These are phyloP conservation scores for Adelognathus sp. DNA, from an alignment of 2,888 invertebrate genomes.

Conservation along the genomic window DNA sequence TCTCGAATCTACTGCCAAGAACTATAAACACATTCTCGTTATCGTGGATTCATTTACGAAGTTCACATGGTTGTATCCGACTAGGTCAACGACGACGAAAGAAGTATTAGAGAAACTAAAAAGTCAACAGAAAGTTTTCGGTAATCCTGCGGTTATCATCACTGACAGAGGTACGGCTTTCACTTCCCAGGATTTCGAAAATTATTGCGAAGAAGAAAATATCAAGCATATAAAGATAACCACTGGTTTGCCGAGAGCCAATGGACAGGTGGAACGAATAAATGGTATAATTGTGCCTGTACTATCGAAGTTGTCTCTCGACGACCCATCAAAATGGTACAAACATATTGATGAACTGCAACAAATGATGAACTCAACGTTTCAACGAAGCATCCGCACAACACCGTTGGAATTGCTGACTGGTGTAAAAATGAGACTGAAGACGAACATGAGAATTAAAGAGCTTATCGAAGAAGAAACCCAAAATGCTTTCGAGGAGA, in stretches of 20 bases:
- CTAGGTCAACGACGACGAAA: constrained; percentile 65
- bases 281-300: constrained; percentile 35
- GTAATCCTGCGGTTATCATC: constrained; percentile 71
- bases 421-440: constrained; percentile 14
- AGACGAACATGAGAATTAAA: constrained; percentile 46
- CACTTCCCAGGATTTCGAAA: constrained; percentile 71
- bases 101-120: constrained; percentile 72
- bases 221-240: constrained; percentile 63
- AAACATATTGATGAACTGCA: constrained; percentile 15
- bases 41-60: constrained; percentile 66
- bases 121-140: constrained; percentile 72
- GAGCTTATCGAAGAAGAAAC: constrained; percentile 57
- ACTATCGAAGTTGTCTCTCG: constrained; percentile 55
- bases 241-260: constrained; percentile 67
- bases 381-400: constrained; percentile 22
- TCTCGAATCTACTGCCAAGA: constrained; percentile 67
- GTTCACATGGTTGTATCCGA: constrained; percentile 71
- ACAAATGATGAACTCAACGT: constrained; percentile 20
- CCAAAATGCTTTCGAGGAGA: constrained; percentile 36
- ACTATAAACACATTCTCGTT: constrained; percentile 51
- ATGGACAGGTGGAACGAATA: constrained; percentile 41
- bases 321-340: constrained; percentile 31
- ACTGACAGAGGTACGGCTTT: constrained; percentile 75
- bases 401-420: constrained; percentile 36
- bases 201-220: constrained; percentile 67